A percentile compares a stretch with the other conserved stretches of the same genome.
These are phyloP conservation scores for Baronia brevicornis DNA, from an alignment of 2,888 invertebrate genomes.

Conservation along the genomic window DNA sequence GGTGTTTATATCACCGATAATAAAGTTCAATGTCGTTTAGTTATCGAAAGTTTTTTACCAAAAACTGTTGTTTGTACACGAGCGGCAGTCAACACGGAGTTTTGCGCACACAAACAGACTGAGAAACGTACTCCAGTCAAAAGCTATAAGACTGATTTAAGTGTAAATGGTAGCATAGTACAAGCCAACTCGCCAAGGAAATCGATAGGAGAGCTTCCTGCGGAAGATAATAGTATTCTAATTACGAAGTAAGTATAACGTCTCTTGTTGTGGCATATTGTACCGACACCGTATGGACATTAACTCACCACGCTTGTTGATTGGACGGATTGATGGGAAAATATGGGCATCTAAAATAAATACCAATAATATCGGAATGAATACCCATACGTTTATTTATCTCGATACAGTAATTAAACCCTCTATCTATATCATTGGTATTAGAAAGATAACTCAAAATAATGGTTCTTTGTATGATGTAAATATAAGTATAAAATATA, in stretches of 20 bases:
- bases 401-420: no score
- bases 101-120: conserved; percentile 50
- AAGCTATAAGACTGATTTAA: conserved; percentile 69
- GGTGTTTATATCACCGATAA: conserved; percentile 62
- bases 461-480: no score
- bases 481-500: no score
- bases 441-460: no score
- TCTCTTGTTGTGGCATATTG: not conserved
- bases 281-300: no score
- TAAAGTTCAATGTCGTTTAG: conserved; percentile 55
- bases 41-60: conserved; percentile 69
- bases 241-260: conserved; percentile 49
- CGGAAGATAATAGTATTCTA: conserved; percentile 35
- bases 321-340: no score
- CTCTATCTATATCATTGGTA: no score
- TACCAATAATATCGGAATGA: no score
- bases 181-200: conserved; percentile 51
- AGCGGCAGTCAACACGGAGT: conserved; percentile 79
- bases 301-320: no score
- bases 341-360: no score
- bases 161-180: conserved; percentile 48
- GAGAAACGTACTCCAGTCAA: conserved; percentile 51
- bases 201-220: conserved; percentile 33
- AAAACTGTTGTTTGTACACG: conserved; percentile 79
- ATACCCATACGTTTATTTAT: no score